Conservation (phyloP, 2,888 invertebrate genomes). For the Resseliella maxima region DNA sequence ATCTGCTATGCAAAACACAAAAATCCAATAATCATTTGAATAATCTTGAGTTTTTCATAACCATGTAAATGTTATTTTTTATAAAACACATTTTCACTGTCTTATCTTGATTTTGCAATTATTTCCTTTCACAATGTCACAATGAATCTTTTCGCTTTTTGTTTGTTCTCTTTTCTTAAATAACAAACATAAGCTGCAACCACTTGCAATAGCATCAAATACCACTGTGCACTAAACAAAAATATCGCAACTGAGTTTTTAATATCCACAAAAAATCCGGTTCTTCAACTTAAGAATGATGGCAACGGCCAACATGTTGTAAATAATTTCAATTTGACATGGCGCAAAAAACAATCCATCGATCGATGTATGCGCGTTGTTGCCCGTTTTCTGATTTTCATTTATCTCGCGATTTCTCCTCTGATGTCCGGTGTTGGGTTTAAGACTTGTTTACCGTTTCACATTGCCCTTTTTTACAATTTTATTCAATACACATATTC, state of each 20-base stretch:
- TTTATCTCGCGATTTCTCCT: neutral
- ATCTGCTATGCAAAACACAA: conserved; percentile 24
- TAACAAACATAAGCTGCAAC: neutral
- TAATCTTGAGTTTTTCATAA: neutral
- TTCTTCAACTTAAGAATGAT: conserved; percentile 13
- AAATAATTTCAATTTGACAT: conserved; percentile 3
- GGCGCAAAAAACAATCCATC: neutral
- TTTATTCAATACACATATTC: neutral
- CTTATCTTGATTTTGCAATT: neutral
- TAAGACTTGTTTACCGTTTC: neutral
- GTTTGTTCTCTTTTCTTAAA: neutral
- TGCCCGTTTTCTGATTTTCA: conserved; percentile 10
- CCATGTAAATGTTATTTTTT: neutral
- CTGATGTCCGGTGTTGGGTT: neutral
- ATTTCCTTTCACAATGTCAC: neutral
- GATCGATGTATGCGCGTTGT: neutral
- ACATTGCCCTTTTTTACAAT: neutral
- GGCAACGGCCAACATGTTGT: conserved; percentile 20
- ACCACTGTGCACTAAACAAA: neutral
- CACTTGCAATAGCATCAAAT: neutral
- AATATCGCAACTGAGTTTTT: conserved; percentile 32
- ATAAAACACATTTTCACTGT: neutral
- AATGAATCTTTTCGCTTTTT: neutral
- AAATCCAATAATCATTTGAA: conserved; percentile 31
- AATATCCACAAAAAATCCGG: conserved; percentile 49